phyloP scores from a whole-genome alignment of 1,140 invertebrate species.

The Nautilus pompilius region DNA sequence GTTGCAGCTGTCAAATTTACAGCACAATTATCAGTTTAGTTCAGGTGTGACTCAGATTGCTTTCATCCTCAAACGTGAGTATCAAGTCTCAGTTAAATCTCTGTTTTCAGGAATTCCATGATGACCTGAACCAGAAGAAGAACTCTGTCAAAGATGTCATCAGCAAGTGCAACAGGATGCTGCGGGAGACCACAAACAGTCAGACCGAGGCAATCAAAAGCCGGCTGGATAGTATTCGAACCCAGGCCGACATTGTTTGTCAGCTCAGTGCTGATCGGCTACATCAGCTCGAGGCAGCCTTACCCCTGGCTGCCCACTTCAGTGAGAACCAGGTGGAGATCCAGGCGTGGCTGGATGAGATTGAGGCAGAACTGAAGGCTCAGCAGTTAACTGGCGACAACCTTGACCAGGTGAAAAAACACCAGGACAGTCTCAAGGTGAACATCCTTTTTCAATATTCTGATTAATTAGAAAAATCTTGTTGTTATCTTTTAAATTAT shows the following conservation, averaged over 20 bases:
- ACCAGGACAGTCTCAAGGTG: conserved; percentile 93
- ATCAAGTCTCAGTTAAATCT: too few relatives aligned
- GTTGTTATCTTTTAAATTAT: too few relatives aligned
- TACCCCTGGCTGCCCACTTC: conserved; percentile 81
- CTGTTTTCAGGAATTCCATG: conserved; percentile 72
- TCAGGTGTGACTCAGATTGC: too few relatives aligned
- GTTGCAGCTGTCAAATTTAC: too few relatives aligned
- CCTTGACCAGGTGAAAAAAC: conserved; percentile 86
- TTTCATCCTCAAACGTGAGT: not conserved
- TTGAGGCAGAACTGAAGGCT: conserved; percentile 77
- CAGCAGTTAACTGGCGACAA: conserved; percentile 83
- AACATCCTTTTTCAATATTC: too few relatives aligned
- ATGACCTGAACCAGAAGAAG: conserved; percentile 91
- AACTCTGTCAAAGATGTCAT: conserved; percentile 87
- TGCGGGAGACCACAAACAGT: conserved; percentile 88
- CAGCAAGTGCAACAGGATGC: conserved; percentile 86
- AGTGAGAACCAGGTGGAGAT: conserved; percentile 89
- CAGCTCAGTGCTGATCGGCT: conserved; percentile 82
- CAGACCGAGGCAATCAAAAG: conserved; percentile 81
- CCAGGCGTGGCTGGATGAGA: conserved; percentile 87
- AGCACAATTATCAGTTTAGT: too few relatives aligned
- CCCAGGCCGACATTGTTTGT: conserved; percentile 81
- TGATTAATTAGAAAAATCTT: too few relatives aligned
- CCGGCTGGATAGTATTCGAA: conserved; percentile 69
- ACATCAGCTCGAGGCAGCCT: conserved; percentile 86